phyloP scores from a whole-genome alignment of 2,113 vertebrate genomes.

The Myodes glareolus region DNA sequence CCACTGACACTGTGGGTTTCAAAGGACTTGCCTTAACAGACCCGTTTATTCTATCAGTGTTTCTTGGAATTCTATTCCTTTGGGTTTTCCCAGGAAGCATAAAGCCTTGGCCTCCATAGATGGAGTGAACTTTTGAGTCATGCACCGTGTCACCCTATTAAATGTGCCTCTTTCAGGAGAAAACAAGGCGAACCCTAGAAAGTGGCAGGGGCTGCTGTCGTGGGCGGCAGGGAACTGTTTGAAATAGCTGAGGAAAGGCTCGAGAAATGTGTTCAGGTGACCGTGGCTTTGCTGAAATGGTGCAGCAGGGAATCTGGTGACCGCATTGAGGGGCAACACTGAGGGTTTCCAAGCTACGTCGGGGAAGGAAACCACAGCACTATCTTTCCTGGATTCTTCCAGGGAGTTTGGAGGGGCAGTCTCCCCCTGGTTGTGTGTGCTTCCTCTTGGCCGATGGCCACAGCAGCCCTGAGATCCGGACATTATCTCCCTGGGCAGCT shows the following conservation, averaged over 20 bases:
- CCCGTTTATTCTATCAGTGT: fast-evolving
- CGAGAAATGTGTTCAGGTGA: not conserved
- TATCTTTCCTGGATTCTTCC: not conserved
- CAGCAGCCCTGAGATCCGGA: not conserved
- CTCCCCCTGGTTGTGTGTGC: not conserved
- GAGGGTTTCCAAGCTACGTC: not conserved
- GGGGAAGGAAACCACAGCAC: not conserved
- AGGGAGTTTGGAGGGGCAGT: not conserved
- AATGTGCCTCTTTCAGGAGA: not conserved
- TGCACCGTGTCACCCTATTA: not conserved
- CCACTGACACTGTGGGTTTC: not conserved
- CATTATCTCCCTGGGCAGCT: not conserved
- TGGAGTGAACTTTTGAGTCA: not conserved
- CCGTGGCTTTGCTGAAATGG: not conserved
- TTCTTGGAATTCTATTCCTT: not conserved
- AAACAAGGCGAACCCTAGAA: not conserved
- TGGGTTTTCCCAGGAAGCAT: not conserved
- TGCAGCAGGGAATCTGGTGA: not conserved
- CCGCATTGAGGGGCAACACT: not conserved
- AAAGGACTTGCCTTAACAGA: not conserved
- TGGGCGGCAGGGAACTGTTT: not conserved
- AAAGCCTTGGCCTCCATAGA: not conserved
- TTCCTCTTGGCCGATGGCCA: not conserved
- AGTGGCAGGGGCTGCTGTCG: not conserved
- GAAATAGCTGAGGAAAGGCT: not conserved